Percentiles rank a stretch among this genome's conserved stretches.
phyloP scores from a whole-genome alignment of 2,888 invertebrate genomes.

The Clitarchus hookeri region DNA sequence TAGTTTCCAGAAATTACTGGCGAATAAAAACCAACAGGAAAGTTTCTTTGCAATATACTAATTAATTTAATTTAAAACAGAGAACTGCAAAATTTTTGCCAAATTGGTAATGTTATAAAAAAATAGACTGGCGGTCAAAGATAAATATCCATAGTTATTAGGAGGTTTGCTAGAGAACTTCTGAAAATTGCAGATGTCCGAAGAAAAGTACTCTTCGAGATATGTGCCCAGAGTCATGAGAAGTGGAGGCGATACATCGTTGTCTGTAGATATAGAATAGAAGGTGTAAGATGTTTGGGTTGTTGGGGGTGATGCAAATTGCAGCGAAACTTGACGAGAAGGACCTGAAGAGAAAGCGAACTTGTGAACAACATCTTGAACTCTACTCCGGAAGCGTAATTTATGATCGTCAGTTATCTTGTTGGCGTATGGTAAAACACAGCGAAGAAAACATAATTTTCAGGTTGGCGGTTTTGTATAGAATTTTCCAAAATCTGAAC shows the following conservation, averaged over 20 bases:
- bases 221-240: neutral
- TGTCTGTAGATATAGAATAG: neutral
- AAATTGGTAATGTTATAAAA: neutral
- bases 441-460: neutral
- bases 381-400: neutral
- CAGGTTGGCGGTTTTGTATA: neutral
- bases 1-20: no score
- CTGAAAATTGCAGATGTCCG: neutral
- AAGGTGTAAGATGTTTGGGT: neutral
- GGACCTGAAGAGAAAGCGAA: neutral
- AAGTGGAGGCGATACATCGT: neutral
- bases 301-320: neutral
- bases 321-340: neutral
- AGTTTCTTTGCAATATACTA: no score
- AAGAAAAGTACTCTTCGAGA: neutral
- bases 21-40: no score
- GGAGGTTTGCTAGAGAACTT: neutral
- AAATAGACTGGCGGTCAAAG: no score
- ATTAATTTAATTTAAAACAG: no score
- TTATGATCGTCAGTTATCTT: neutral
- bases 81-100: neutral
- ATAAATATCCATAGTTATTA: neutral
- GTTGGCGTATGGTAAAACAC: neutral
- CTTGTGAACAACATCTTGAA: neutral
- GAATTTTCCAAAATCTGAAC: neutral